Evolutionary conservation across 2,888 invertebrate genomes (phyloP).

Genomic region (Athetis lepigone): DNA sequence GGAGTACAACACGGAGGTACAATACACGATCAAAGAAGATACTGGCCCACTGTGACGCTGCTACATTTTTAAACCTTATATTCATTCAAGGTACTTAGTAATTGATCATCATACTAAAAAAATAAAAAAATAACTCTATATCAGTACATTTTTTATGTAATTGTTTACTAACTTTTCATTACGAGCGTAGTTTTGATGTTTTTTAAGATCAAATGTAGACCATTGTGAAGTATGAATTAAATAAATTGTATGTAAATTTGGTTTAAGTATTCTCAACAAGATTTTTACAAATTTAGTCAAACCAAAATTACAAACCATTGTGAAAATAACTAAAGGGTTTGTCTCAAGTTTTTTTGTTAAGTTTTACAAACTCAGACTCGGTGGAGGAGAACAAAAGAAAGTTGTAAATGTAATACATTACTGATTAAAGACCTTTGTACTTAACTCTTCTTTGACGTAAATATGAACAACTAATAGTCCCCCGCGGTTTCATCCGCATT

Average conservation of each 20-base stretch:
- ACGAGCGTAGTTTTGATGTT: too few species aligned
- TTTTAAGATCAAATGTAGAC: too few species aligned
- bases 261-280: conserved; percentile 11
- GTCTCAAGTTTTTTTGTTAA: conserved; percentile 32
- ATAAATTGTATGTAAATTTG: too few species aligned
- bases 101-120: too few species aligned
- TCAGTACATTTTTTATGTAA: too few species aligned
- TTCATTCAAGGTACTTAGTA: too few species aligned
- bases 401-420: conserved; percentile 51
- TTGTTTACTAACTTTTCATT: too few species aligned
- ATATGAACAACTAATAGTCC: too few species aligned
- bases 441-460: conserved; percentile 4
- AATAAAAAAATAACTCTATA: too few species aligned
- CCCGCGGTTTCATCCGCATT: too few species aligned
- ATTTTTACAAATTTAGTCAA: conserved; percentile 40
- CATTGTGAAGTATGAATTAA: too few species aligned
- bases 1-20: background rate
- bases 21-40: background rate
- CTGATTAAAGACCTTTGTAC: conserved; percentile 47
- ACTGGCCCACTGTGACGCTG: background rate
- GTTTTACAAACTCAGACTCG: conserved; percentile 37
- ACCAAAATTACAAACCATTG: conserved; percentile 34
- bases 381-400: conserved; percentile 21
- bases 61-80: too few species aligned
- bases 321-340: conserved; percentile 53